phyloP scores from a whole-genome alignment of 2,797 vertebrate genomes.

The Pangasius krempfi region DNA sequence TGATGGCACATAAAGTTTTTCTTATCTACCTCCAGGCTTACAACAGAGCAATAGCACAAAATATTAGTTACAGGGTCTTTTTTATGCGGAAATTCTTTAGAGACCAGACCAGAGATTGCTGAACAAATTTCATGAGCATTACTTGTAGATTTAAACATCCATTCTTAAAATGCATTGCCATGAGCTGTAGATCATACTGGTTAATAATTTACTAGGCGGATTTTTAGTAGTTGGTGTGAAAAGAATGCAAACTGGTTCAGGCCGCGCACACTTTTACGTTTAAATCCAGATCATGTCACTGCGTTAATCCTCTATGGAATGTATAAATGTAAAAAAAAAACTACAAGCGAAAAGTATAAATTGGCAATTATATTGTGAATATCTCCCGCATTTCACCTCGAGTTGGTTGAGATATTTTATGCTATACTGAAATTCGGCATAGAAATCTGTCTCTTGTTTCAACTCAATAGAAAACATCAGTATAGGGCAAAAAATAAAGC shows the following conservation, averaged over 20 bases:
- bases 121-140: conserved; percentile 59
- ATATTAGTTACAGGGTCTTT: conserved; percentile 53
- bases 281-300: background rate
- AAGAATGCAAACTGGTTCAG: background rate
- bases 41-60: conserved; percentile 62
- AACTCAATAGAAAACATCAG: background rate
- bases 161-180: background rate
- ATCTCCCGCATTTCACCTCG: background rate
- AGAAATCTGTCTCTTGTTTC: background rate
- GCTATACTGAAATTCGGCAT: background rate
- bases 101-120: conserved; percentile 34
- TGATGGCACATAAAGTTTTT: conserved; percentile 51
- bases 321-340: background rate
- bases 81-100: conserved; percentile 58
- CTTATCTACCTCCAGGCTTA: conserved; percentile 63
- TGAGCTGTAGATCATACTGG: background rate
- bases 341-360: background rate
- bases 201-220: background rate
- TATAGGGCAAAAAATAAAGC: background rate
- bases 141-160: background rate
- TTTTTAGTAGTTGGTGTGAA: background rate
- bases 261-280: background rate
- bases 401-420: background rate
- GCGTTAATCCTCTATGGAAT: background rate
- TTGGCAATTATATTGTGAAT: background rate